Evolutionary conservation across 2,797 vertebrate species (phyloP).

Genomic region (Adrianichthys oophorus): DNA sequence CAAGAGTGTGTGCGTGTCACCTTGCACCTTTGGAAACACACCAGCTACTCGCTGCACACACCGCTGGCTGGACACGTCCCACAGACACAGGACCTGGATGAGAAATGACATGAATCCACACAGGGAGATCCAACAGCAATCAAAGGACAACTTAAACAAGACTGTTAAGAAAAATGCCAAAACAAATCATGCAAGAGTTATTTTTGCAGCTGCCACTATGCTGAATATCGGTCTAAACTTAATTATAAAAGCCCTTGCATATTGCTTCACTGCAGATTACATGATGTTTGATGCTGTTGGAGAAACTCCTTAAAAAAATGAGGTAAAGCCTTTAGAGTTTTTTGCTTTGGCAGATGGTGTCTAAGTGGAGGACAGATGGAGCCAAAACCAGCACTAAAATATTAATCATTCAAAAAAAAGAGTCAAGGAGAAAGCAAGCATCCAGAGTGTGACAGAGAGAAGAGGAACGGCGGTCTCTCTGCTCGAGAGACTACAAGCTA

Average conservation of each 20-base stretch:
- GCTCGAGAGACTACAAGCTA: constrained; percentile 15
- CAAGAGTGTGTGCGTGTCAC: constrained; percentile 73
- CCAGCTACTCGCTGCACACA: constrained; percentile 76
- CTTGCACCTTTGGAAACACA: constrained; percentile 78
- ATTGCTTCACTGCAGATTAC: constrained; percentile 33
- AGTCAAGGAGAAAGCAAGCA: constrained; percentile 47
- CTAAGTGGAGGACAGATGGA: constrained; percentile 67
- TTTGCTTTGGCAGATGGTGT: constrained; percentile 61
- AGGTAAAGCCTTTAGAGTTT: constrained; percentile 53
- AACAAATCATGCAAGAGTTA: constrained; percentile 1
- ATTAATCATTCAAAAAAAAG: constrained; percentile 61
- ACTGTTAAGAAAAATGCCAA: background rate
- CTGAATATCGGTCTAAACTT: constrained; percentile 13
- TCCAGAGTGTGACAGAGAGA: constrained; percentile 21
- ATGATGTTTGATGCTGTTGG: constrained; percentile 29
- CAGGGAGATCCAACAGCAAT: background rate
- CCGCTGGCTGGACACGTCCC: constrained; percentile 83
- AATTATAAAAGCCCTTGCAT: constrained; percentile 20
- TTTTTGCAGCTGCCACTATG: constrained; percentile 10
- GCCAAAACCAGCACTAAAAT: constrained; percentile 68
- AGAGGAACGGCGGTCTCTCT: constrained; percentile 41
- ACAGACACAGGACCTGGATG: constrained; percentile 81
- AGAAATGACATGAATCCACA: background rate
- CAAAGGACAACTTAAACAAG: constrained; percentile 2
- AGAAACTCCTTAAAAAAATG: constrained; percentile 30